phyloP scores from a whole-genome alignment of 1,140 invertebrate species.

The Penaeus japonicus region DNA sequence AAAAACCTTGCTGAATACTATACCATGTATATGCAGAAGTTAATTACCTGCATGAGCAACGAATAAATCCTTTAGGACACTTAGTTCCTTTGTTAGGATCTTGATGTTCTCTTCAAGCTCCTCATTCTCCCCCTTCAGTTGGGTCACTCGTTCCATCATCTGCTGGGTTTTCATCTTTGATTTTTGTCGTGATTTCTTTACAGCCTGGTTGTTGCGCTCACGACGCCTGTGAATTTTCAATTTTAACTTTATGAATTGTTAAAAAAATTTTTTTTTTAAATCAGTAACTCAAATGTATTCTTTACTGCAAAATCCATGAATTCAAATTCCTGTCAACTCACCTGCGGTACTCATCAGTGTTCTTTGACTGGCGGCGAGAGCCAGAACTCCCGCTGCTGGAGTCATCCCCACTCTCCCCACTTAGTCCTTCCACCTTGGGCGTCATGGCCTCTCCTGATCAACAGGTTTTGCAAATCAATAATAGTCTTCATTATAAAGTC shows the following conservation, averaged over 20 bases:
- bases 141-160: slow-evolving; percentile 34
- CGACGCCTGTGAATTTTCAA: not conserved
- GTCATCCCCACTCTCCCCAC: slow-evolving; percentile 29
- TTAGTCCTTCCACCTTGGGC: slow-evolving; percentile 34
- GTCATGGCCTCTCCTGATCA: not conserved
- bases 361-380: slow-evolving; percentile 16
- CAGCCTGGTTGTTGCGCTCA: slow-evolving; percentile 37
- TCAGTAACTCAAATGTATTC: too few relatives aligned
- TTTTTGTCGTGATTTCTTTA: slow-evolving; percentile 34
- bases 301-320: too few relatives aligned
- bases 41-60: slow-evolving; percentile 33
- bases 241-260: too few relatives aligned
- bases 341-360: slow-evolving; percentile 33
- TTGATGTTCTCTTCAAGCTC: slow-evolving; percentile 39
- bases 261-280: too few relatives aligned
- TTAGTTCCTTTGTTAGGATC: slow-evolving; percentile 34
- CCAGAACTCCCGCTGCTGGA: not conserved
- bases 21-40: too few relatives aligned
- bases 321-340: not conserved
- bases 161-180: slow-evolving; percentile 40
- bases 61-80: slow-evolving; percentile 26
- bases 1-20: not conserved
- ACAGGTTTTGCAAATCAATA: not conserved
- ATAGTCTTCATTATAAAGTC: not conserved
- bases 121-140: slow-evolving; percentile 32